phyloP scores from a whole-genome alignment of 2,888 invertebrate genomes.

The Ochropleura plecta region DNA sequence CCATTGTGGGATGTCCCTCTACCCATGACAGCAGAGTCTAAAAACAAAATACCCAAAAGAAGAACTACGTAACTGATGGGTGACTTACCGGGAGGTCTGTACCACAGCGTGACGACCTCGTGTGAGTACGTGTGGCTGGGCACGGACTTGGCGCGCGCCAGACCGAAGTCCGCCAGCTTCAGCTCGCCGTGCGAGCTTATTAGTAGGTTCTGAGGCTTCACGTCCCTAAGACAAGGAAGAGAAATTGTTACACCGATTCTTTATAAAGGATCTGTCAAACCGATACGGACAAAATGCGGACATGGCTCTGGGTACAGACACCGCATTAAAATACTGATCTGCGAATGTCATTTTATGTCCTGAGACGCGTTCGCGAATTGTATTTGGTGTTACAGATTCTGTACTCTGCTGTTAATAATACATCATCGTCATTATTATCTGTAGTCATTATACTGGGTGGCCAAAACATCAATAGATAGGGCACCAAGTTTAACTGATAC shows the following conservation, averaged over 20 bases:
- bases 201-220: constrained; percentile 99
- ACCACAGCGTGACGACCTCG: constrained; percentile 99
- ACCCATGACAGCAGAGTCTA: neutral
- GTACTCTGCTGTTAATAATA: neutral
- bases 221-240: constrained; percentile 91
- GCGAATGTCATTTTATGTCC: neutral
- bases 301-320: neutral
- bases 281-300: neutral
- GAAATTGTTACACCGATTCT: neutral
- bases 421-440: too few species aligned
- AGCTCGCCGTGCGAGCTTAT: constrained; percentile 99
- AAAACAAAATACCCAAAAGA: neutral
- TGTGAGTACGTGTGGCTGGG: constrained; percentile 99
- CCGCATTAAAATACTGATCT: neutral
- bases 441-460: neutral
- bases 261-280: neutral
- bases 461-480: neutral
- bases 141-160: constrained; percentile 99
- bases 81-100: constrained; percentile 96
- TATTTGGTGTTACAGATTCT: neutral
- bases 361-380: neutral
- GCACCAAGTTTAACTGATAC: neutral
- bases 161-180: constrained; percentile 99
- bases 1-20: too few species aligned
- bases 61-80: neutral